phyloP scores from a whole-genome alignment of 2,888 invertebrate genomes.

The Drosophila buzzatii region DNA sequence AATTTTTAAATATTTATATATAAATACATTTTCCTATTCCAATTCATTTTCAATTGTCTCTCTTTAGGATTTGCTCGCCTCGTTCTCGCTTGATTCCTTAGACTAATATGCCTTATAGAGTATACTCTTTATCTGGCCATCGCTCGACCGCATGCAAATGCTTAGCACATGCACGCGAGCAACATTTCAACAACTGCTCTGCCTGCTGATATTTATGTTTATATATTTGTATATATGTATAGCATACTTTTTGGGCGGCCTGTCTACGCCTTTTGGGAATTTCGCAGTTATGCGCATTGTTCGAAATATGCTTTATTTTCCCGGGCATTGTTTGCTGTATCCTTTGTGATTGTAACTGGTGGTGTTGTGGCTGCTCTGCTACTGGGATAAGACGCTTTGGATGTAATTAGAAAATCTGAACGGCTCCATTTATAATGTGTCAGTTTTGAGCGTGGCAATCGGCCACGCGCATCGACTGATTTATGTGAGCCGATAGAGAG shows the following conservation, averaged over 20 bases:
- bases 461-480: slow-evolving; percentile 36
- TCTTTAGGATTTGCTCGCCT: background rate
- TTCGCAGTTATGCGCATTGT: slow-evolving; percentile 31
- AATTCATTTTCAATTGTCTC: background rate
- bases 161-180: background rate
- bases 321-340: slow-evolving; percentile 25
- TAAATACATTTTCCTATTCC: background rate
- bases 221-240: slow-evolving; percentile 7
- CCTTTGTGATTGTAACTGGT: slow-evolving; percentile 9
- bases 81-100: background rate
- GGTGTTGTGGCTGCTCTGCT: background rate
- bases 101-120: background rate
- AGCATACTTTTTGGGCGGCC: slow-evolving; percentile 28
- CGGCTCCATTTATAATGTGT: slow-evolving; percentile 54
- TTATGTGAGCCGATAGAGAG: slow-evolving; percentile 24
- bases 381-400: slow-evolving; percentile 12
- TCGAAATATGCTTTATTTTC: slow-evolving; percentile 43
- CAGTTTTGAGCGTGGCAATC: slow-evolving; percentile 37
- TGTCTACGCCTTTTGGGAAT: slow-evolving; percentile 20
- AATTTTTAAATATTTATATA: background rate
- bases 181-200: slow-evolving; percentile 3
- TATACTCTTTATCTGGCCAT: background rate
- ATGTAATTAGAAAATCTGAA: slow-evolving; percentile 61
- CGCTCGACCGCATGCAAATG: slow-evolving; percentile 5
- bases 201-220: background rate